A percentile compares a stretch with the other conserved stretches of the same genome.
Conservation (phyloP, 2,888 invertebrate genomes). For the Cheilosia pagana region DNA sequence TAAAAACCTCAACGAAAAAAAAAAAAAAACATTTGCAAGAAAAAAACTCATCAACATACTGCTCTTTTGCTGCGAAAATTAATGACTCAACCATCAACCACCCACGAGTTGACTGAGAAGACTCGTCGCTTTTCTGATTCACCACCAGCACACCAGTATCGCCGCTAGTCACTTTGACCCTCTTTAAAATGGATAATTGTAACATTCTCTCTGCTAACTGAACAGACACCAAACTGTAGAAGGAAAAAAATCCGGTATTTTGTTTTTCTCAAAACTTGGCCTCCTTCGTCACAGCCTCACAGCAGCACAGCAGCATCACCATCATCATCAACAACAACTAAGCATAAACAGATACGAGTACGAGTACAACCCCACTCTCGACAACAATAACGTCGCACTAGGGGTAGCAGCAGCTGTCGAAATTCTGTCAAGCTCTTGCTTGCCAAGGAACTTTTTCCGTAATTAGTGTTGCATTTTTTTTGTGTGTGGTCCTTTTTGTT, state of each 20-base stretch:
- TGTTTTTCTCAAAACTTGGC: conserved; percentile 43
- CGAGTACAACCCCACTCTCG: conserved; percentile 2
- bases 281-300: conserved; percentile 16
- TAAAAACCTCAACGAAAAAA: conserved; percentile 11
- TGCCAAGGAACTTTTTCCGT: conserved; percentile 66
- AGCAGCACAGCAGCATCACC: neutral
- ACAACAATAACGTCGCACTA: conserved; percentile 38
- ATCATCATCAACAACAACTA: conserved; percentile 4
- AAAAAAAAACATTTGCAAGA: neutral
- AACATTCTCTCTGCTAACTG: conserved; percentile 47
- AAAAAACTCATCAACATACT: conserved; percentile 4
- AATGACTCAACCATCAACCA: conserved; percentile 47
- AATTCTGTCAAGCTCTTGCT: conserved; percentile 61
- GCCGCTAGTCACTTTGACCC: conserved; percentile 65
- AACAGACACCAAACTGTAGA: conserved; percentile 10
- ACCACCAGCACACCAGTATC: conserved; percentile 38
- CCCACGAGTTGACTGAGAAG: conserved; percentile 60
- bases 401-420: conserved; percentile 59
- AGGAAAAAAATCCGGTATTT: conserved; percentile 22
- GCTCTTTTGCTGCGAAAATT: conserved; percentile 24
- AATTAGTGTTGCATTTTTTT: conserved; percentile 69
- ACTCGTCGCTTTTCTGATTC: conserved; percentile 61
- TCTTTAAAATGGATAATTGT: conserved; percentile 61
- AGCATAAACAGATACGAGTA: conserved; percentile 7
- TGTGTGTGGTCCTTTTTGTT: conserved; percentile 1